A percentile compares a stretch with the other conserved stretches of the same genome.
Evolutionary conservation across 2,113 vertebrate genomes (phyloP).

Genomic region (Axis porcinus): DNA sequence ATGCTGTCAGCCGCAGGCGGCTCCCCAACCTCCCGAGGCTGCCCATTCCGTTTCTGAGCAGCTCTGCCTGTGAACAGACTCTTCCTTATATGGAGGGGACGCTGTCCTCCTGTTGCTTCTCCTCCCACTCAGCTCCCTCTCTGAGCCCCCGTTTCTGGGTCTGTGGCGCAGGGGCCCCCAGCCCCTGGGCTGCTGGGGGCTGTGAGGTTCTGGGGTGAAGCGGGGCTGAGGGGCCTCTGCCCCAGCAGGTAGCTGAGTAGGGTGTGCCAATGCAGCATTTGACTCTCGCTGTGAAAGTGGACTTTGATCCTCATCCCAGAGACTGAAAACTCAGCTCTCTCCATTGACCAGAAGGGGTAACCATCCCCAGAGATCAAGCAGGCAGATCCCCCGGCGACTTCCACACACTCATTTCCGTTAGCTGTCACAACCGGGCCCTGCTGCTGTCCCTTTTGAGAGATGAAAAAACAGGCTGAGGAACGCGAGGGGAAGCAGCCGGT

Average conservation of each 20-base stretch:
- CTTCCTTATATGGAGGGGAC: slow-evolving; percentile 69
- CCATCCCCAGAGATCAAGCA: neutral
- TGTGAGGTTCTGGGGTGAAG: neutral
- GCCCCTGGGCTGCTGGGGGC: neutral
- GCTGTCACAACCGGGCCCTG: neutral
- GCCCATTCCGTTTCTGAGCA: slow-evolving; percentile 61
- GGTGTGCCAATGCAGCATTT: neutral
- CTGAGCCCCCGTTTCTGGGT: slow-evolving; percentile 42
- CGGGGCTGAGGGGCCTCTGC: neutral
- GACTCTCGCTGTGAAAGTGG: neutral
- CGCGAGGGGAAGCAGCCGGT: rapidly evolving
- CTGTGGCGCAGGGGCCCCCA: neutral
- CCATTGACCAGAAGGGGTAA: neutral
- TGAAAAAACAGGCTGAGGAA: neutral
- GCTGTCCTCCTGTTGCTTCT: slow-evolving; percentile 30
- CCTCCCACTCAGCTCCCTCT: slow-evolving; percentile 41
- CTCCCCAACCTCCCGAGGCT: neutral
- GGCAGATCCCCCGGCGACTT: neutral
- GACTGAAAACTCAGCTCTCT: neutral
- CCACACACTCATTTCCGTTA: rapidly evolving
- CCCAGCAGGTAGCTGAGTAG: neutral
- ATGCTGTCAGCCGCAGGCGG: neutral
- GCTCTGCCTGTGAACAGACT: slow-evolving; percentile 41
- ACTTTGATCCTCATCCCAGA: neutral
- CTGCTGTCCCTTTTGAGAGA: neutral